phyloP scores from a whole-genome alignment of 2,113 vertebrate species.

The Leptodactylus fuscus region DNA sequence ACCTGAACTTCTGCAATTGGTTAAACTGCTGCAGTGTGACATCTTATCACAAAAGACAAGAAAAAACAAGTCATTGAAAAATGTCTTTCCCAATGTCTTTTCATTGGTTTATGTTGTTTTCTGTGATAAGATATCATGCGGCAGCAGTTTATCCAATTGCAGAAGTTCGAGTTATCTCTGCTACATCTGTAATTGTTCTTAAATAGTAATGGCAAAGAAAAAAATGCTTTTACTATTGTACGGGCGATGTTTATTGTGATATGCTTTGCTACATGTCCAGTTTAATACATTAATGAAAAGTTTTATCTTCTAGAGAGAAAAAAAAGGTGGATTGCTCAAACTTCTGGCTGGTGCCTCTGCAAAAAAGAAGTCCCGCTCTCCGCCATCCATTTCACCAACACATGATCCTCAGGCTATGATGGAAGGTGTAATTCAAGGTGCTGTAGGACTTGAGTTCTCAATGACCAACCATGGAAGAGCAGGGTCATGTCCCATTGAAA shows the following conservation, averaged over 20 bases:
- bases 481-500: slow-evolving; percentile 94
- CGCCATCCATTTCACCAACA: slow-evolving; percentile 88
- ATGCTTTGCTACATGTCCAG: too few species aligned
- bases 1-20: too few species aligned
- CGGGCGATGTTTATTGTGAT: not conserved
- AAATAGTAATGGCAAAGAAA: too few species aligned
- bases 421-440: slow-evolving; percentile 76
- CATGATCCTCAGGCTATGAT: slow-evolving; percentile 78
- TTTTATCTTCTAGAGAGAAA: slow-evolving; percentile 85
- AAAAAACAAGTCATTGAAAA: too few species aligned
- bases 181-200: too few species aligned
- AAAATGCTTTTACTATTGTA: not conserved
- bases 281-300: not conserved
- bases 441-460: slow-evolving; percentile 78
- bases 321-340: slow-evolving; percentile 91
- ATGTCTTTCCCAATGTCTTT: too few species aligned
- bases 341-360: slow-evolving; percentile 91
- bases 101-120: too few species aligned
- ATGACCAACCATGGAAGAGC: slow-evolving; percentile 82
- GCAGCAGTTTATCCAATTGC: too few species aligned
- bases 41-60: too few species aligned
- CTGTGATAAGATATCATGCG: too few species aligned
- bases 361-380: slow-evolving; percentile 94
- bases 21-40: too few species aligned
- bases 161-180: too few species aligned